phyloP scores from a whole-genome alignment of 1,140 invertebrate genomes.

The Drosophila prosaltans region DNA sequence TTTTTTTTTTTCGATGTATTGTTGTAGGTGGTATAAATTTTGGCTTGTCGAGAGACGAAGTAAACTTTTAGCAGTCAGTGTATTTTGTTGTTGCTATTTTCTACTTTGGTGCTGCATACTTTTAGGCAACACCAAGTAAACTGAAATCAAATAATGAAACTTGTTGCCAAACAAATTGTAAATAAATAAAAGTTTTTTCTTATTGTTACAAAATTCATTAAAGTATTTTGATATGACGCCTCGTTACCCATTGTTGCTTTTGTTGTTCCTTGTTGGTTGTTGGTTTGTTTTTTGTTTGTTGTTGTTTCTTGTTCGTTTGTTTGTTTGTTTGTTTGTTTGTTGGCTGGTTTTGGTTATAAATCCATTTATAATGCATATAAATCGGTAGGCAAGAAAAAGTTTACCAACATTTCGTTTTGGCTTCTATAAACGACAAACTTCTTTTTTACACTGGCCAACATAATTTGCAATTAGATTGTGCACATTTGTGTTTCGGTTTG shows the following conservation, averaged over 20 bases:
- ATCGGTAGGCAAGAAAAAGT: constrained; percentile 14
- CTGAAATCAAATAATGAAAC: constrained; percentile 37
- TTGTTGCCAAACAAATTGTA: constrained; percentile 57
- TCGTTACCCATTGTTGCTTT: not conserved
- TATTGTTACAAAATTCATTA: constrained; percentile 24
- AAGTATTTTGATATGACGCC: constrained; percentile 10
- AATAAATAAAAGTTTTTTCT: constrained; percentile 52
- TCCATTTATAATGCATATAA: constrained; percentile 47
- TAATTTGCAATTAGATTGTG: constrained; percentile 73
- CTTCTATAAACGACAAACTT: constrained; percentile 1
- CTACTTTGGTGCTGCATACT: constrained; percentile 12
- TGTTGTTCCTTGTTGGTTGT: not conserved
- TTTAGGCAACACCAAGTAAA: constrained; percentile 24
- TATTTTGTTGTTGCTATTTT: constrained; percentile 8
- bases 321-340: not conserved
- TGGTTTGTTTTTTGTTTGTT: too few relatives aligned
- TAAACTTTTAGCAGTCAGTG: constrained; percentile 44
- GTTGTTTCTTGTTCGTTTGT: too few relatives aligned
- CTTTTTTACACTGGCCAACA: constrained; percentile 50
- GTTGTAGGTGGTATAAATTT: constrained; percentile 47
- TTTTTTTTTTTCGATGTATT: constrained; percentile 3
- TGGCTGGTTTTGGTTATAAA: not conserved
- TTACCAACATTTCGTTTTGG: not conserved
- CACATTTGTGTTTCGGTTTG: not conserved
- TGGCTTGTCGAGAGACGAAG: constrained; percentile 30